Base-by-base conservation (phyloP, 1,140 invertebrate species). In the Dendrolimus punctatus region DNA sequence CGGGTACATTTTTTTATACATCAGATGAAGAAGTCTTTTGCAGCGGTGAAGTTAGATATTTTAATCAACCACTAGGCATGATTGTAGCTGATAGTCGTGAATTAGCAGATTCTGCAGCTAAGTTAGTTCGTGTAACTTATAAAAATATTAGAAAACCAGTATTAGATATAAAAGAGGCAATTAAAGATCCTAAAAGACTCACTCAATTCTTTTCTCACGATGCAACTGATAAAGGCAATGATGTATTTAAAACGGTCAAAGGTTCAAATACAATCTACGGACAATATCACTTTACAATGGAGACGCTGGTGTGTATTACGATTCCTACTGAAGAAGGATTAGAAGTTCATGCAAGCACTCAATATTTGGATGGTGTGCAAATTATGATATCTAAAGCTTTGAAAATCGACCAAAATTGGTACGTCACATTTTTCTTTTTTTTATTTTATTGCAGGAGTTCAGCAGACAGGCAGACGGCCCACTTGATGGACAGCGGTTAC, bases 21-120 rank as follows among this genome's bases (percentile, higher is more conserved):
- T 53, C 58, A 0, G 78, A 87, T 53, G 87, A 89, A 77, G 88
- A 89, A 70, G 70, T 90, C 8, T 81, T 91, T 59, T 88, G 85
- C 53, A 58, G 68, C 40, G 75, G 75, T 5, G 61, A 62, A n/a
- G 88, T 94, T 0, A 70, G 84, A 10, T 92, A 90, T 68, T 91
- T 91, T 44, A 91, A 92, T 6, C 93, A 95, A 67, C 90, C 93
- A 0, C 67, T 94, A 5, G 95, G 93, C 0, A 77, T 95, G 2
- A 88, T 96, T 3, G 90, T 93, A 1, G 94, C 93, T 1, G 73
- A 89, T 51, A 90, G 85, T 45, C 81, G 90, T 52, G 71, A 85
- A 8, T 64, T 90, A 40, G 93, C 93, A 3, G 83, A 91, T 8
- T 85, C 89, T 43, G 93, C 92, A 5, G 88, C 90, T 0, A 89